Evolutionary conservation across 2,797 vertebrate genomes (phyloP), one percentile per base, ranked within the genome.

Genomic region (Hirundo rustica): DNA sequence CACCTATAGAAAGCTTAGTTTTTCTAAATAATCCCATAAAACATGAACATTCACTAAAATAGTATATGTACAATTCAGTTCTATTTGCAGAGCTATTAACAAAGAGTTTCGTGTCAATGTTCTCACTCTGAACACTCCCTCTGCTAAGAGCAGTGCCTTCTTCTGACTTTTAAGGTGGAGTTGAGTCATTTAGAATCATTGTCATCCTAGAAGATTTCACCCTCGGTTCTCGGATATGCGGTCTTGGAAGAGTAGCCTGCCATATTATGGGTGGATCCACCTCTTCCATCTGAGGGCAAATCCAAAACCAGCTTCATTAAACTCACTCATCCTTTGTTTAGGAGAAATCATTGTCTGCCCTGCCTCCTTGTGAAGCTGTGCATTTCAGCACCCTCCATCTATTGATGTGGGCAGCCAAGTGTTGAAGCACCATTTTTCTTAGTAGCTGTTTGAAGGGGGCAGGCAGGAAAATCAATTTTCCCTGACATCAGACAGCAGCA

Each of bases 221-320:
- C 36, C 17, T 2, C 0, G 30, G 3, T 51, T 75, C 19, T 36
- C 23, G 13, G 3, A 60, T 40, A 40, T 1, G n/a, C 0, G 0
- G 13, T 42, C 48, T 60, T 71, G n/a, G 84, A n/a, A 27, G 2
- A 62, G 13, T 6, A 76, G 21, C 1, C 53, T 79, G 36, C 3
- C n/a, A 22, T 0, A 0, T 30, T 48, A 26, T 32, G 13, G 32
- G 11, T 42, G 22, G 10, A 61, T 79, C 26, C 8, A 47, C 9
- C 13, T 64, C 36, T 71, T 85, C 19, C 6, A 20, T n/a, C 26
- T 50, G 38, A 61, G 30, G 18, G 4, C 0, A 1, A 61, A 61
- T 45, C 21, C 13, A 40, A 26, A 82, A 55, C 2, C 5, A 76
- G 2, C 10, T 85, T 42, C 16, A 58, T 40, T 62, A 61, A 85